These are phyloP conservation scores for Pluvianellus socialis DNA, from an alignment of 2,113 vertebrate species.

Conservation along the genomic window DNA sequence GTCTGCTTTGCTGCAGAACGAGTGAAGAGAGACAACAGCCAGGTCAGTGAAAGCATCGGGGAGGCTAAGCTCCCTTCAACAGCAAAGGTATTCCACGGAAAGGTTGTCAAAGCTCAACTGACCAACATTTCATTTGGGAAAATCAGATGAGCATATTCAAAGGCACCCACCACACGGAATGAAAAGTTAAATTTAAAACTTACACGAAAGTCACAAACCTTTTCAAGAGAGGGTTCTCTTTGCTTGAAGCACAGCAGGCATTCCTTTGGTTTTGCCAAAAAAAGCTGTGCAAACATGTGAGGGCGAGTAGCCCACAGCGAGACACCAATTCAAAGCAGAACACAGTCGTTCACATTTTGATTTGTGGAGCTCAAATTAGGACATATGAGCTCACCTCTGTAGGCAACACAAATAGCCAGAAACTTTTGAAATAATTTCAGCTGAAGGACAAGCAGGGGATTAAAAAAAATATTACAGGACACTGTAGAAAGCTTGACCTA, in stretches of 20 bases:
- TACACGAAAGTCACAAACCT: background rate
- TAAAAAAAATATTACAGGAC: background rate
- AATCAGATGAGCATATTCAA: background rate
- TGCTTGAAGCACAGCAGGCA: rapidly evolving
- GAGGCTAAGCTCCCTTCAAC: background rate
- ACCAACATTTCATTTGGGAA: background rate
- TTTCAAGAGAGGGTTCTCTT: background rate
- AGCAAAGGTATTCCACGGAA: background rate
- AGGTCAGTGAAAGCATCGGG: background rate
- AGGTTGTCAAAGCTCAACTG: background rate
- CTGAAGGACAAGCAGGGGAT: background rate
- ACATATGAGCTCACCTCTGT: background rate
- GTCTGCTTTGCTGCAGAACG: background rate
- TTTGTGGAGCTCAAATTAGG: background rate
- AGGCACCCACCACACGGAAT: background rate
- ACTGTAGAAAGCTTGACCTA: background rate
- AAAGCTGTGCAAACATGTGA: background rate
- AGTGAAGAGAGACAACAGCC: background rate
- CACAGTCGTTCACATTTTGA: background rate
- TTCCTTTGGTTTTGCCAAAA: background rate
- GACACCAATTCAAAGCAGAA: background rate
- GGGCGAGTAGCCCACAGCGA: background rate
- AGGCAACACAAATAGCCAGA: background rate
- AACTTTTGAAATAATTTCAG: background rate
- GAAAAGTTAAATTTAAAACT: background rate